Base-by-base conservation (phyloP, 2,797 vertebrate species). In the Sciurus carolinensis region DNA sequence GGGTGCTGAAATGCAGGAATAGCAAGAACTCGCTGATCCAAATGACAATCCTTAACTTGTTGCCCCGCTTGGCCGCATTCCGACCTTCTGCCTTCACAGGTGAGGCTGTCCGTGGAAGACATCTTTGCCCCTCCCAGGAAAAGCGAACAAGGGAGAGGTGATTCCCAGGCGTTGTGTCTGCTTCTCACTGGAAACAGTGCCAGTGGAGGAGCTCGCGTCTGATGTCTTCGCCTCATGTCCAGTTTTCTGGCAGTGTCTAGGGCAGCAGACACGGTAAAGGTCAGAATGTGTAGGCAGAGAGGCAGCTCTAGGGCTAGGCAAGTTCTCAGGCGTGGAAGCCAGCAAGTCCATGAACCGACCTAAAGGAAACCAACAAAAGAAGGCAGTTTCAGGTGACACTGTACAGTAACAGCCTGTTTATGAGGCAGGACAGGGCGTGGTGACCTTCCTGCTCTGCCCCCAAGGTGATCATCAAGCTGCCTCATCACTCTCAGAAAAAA, bases 1-100 rank as follows among this genome's bases (percentile, higher is more conserved):
- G 99, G 99, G 99, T 99, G 95, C 98, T 99, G 96, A 99, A 99
- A 95, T 99, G 99, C 98, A 99, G 99, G 97, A 99, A 99, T 86
- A 99, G 99, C 98, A 99, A 99, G 98, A 99, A 99, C 97, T 99
- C 99, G 33, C 98, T 99, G 97, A 99, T 99, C 98, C 99, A 99
- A 98, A 99, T 99, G 99, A 99, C 99, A 0, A 99, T 99, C 96
- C 99, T 99, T 95, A 99, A 99, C 96, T 98, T 99, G 90, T 98
- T 99, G 15, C 99, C 99, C 0, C 99, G 99, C 13, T 85, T 99
- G 95, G 99, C 99, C 3, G 99, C 99, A 52, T 99, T 99, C 98
- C 99, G 99, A 97, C 99, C 99, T 11, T 99, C 99, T 3, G 99
- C 98, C 0, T 99, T 99, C 97, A 99, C 99, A 99, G 99, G 99